phyloP scores from a whole-genome alignment of 2,113 vertebrate genomes.

The Melanerpes formicivorus region DNA sequence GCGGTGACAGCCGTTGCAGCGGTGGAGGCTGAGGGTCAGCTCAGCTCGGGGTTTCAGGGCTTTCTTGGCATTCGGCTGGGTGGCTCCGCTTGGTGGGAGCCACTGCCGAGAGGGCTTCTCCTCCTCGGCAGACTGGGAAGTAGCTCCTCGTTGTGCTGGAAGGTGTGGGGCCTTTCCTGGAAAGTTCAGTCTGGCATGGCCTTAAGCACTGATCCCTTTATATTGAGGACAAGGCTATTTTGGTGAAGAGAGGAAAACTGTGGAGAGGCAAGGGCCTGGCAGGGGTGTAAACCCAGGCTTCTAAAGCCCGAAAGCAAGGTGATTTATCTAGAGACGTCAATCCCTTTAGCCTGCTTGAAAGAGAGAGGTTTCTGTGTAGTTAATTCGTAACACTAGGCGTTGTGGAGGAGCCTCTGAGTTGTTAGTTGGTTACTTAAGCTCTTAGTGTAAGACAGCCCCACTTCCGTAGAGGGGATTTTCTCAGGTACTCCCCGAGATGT shows the following conservation, averaged over 20 bases:
- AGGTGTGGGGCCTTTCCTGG: background rate
- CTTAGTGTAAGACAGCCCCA: fast-evolving
- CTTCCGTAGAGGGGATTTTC: background rate
- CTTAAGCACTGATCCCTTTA: fast-evolving
- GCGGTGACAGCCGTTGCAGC: fast-evolving
- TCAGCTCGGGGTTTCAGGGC: fast-evolving
- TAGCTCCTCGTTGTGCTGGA: background rate
- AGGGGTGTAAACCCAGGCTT: fast-evolving
- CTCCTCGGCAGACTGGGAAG: background rate
- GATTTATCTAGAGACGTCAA: background rate
- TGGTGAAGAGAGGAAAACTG: fast-evolving
- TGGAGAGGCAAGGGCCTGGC: background rate
- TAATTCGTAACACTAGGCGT: background rate
- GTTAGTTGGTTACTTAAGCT: background rate
- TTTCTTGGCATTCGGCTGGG: background rate
- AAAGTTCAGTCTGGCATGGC: fast-evolving
- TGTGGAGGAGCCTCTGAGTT: background rate
- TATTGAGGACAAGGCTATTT: background rate
- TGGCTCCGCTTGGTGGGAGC: background rate
- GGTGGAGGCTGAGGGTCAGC: background rate
- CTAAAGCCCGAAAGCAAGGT: background rate
- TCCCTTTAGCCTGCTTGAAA: background rate
- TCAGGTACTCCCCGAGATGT: background rate
- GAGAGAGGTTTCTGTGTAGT: background rate
- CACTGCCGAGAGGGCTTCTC: background rate